phyloP scores from a whole-genome alignment of 2,113 vertebrate species.

The Leucopsar rothschildi region DNA sequence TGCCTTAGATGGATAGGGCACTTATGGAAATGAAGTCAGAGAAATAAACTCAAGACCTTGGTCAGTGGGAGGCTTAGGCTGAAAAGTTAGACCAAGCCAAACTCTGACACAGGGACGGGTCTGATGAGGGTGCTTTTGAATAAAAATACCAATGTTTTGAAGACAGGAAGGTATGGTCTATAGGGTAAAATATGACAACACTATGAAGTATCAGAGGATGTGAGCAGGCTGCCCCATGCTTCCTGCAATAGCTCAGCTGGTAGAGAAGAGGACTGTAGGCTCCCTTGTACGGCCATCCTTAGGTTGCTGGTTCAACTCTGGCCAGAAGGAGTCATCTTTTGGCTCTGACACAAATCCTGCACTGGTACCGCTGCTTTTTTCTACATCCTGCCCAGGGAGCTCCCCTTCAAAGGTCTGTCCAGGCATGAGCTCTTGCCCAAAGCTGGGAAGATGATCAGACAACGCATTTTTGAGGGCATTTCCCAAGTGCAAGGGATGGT shows the following conservation, averaged over 20 bases:
- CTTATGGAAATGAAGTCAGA: neutral
- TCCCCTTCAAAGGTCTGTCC: too few relatives aligned
- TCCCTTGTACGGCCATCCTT: slow-evolving; percentile 60
- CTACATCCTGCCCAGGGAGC: neutral
- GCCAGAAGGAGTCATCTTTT: neutral
- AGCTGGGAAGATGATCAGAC: accelerated
- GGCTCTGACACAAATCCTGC: neutral
- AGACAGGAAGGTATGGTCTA: accelerated
- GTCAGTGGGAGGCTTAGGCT: neutral
- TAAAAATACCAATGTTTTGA: neutral
- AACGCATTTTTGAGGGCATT: neutral
- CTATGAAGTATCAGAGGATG: accelerated
- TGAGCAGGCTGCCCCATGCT: accelerated
- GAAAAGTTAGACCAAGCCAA: neutral
- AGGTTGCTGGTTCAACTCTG: slow-evolving; percentile 84
- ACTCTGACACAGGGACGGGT: accelerated
- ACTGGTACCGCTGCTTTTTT: neutral
- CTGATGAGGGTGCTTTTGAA: accelerated
- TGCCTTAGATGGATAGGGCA: too few relatives aligned
- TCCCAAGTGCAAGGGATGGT: neutral
- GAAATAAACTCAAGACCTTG: neutral
- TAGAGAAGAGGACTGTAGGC: slow-evolving; percentile 87
- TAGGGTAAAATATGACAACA: neutral
- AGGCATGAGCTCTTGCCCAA: neutral
- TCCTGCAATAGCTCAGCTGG: slow-evolving; percentile 83